Percentiles rank a stretch among this genome's conserved stretches.
phyloP scores from a whole-genome alignment of 2,797 vertebrate species.

The Centroberyx gerrardi region DNA sequence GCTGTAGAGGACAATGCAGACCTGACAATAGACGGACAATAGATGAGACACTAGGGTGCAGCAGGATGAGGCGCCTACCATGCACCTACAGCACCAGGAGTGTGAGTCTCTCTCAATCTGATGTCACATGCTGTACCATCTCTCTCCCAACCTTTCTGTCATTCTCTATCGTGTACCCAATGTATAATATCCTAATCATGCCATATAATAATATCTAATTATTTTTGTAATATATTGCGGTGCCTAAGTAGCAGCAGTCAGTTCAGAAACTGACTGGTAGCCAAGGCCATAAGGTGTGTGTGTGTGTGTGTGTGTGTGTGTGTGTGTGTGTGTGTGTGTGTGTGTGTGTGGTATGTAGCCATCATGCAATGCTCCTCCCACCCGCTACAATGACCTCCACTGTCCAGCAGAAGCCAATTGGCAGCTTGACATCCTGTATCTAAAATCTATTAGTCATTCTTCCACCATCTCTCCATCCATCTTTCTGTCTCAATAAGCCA shows the following conservation, averaged over 20 bases:
- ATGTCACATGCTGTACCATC: slow-evolving; percentile 13
- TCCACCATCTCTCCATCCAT: slow-evolving; percentile 72
- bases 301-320: slow-evolving; percentile 32
- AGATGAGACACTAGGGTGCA: slow-evolving; percentile 59
- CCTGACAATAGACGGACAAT: slow-evolving; percentile 76
- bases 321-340: slow-evolving; percentile 8
- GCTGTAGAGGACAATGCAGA: slow-evolving; percentile 75
- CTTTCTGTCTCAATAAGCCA: slow-evolving; percentile 80
- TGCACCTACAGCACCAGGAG: slow-evolving; percentile 57
- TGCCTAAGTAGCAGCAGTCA: slow-evolving; percentile 50
- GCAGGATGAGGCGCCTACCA: slow-evolving; percentile 57
- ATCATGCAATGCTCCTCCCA: slow-evolving; percentile 14
- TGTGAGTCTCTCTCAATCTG: slow-evolving; percentile 42
- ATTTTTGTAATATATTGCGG: slow-evolving; percentile 41
- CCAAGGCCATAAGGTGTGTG: slow-evolving; percentile 40
- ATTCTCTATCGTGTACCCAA: slow-evolving; percentile 36
- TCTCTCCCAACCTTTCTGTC: slow-evolving; percentile 35
- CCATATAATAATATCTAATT: slow-evolving; percentile 42
- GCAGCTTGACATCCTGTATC: slow-evolving; percentile 76
- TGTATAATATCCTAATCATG: slow-evolving; percentile 48
- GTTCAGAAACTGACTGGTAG: slow-evolving; percentile 37
- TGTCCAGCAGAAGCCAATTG: slow-evolving; percentile 71
- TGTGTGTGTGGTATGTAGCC: not conserved
- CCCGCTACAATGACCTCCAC: slow-evolving; percentile 62
- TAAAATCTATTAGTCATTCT: slow-evolving; percentile 82